phyloP scores from a whole-genome alignment of 37 sponge, comb jelly and placozoan species.

The Trichoplax adhaerens region DNA sequence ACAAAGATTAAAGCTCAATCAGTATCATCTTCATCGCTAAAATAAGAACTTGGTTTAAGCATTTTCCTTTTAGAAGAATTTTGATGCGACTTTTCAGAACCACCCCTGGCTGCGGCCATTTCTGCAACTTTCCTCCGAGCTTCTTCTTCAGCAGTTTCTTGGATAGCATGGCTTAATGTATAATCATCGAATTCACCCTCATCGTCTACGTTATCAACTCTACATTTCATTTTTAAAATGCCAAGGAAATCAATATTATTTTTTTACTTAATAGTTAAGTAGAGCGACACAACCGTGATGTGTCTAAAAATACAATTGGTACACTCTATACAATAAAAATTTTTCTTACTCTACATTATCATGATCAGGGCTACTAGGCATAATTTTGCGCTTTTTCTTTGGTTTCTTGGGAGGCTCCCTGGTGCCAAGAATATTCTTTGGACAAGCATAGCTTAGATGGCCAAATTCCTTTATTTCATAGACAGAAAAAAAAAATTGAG shows the following conservation, averaged over 20 bases:
- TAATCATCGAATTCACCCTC: slow-evolving; percentile 42
- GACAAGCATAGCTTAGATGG: slow-evolving; percentile 82
- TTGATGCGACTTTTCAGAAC: neutral
- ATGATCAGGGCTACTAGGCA: too few relatives aligned
- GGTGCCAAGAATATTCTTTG: slow-evolving; percentile 66
- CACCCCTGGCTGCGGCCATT: neutral
- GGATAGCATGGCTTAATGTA: slow-evolving; percentile 45
- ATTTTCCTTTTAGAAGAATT: slow-evolving; percentile 7
- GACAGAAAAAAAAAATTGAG: too few relatives aligned
- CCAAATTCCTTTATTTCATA: slow-evolving; percentile 35
- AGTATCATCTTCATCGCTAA: slow-evolving; percentile 61
- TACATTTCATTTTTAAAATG: neutral
- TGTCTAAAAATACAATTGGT: too few relatives aligned
- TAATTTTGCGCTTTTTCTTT: slow-evolving; percentile 7
- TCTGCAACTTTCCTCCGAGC: slow-evolving; percentile 1
- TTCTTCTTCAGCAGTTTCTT: slow-evolving; percentile 2
- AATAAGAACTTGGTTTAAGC: slow-evolving; percentile 48
- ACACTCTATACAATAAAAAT: too few relatives aligned
- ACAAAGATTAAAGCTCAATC: neutral
- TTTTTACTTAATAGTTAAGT: too few relatives aligned
- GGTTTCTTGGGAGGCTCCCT: slow-evolving; percentile 59
- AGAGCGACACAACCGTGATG: too few relatives aligned
- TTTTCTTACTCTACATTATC: too few relatives aligned
- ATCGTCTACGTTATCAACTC: slow-evolving; percentile 15
- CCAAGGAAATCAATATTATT: too few relatives aligned